phyloP scores from a whole-genome alignment of 1,140 invertebrate species.

The Leptinotarsa undecemlineata region DNA sequence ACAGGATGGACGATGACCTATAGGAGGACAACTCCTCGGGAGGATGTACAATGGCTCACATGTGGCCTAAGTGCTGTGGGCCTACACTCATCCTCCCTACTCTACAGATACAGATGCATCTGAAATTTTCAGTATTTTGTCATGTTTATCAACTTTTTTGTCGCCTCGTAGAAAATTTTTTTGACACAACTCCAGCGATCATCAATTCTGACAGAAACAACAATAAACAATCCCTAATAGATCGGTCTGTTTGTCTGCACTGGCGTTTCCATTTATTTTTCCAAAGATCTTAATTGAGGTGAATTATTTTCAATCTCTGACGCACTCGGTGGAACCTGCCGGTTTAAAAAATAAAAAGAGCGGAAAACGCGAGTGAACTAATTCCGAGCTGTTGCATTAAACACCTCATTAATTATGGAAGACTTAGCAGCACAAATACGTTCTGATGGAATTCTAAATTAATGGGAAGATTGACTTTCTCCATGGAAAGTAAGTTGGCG shows the following conservation, averaged over 20 bases:
- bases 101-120: no score
- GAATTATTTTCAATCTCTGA: conserved; percentile 3
- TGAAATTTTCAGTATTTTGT: no score
- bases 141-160: no score
- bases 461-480: no score
- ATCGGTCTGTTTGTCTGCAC: neutral
- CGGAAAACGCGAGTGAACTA: neutral
- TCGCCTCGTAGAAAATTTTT: neutral
- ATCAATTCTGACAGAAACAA: conserved; percentile 3
- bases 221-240: conserved; percentile 5
- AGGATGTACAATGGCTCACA: no score
- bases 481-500: no score
- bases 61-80: no score
- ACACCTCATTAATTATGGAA: conserved; percentile 3
- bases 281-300: conserved; percentile 5
- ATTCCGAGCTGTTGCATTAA: conserved; percentile 5
- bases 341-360: neutral
- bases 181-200: neutral
- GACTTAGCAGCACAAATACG: neutral
- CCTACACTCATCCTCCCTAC: no score
- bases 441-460: neutral
- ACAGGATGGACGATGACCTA: no score
- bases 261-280: conserved; percentile 3
- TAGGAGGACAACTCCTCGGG: no score
- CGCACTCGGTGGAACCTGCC: neutral